phyloP scores from a whole-genome alignment of 2,797 vertebrate genomes.

The Lacerta viridis region DNA sequence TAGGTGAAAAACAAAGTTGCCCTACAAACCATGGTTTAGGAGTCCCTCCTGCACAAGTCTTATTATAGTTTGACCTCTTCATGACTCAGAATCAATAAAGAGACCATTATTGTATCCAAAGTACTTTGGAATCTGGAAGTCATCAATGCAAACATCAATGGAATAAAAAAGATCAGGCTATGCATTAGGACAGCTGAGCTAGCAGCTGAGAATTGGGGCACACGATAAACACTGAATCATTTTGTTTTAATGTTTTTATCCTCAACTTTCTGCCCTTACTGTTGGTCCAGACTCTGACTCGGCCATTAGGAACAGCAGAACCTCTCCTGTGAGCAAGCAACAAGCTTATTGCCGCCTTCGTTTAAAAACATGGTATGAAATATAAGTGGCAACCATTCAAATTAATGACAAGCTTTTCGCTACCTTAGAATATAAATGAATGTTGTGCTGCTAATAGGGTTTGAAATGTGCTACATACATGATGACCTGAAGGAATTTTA shows the following conservation, averaged over 20 bases:
- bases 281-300: background rate
- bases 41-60: background rate
- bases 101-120: background rate
- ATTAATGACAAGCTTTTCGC: conserved; percentile 25
- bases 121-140: background rate
- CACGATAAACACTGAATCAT: background rate
- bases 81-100: background rate
- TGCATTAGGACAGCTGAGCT: background rate
- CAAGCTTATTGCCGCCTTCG: background rate
- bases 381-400: conserved; percentile 17
- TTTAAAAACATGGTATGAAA: conserved; percentile 5
- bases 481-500: background rate
- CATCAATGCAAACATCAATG: conserved; percentile 1
- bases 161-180: background rate
- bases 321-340: conserved; percentile 11
- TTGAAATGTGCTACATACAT: background rate
- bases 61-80: no score
- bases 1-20: background rate
- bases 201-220: background rate
- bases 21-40: background rate
- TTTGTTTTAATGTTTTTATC: conserved; percentile 3
- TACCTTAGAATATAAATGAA: background rate
- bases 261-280: background rate
- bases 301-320: conserved; percentile 10
- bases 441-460: background rate